Percentiles rank a stretch among this genome's conserved stretches.
phyloP scores from a whole-genome alignment of 2,888 invertebrate species.

The Cybosia mesomella region DNA sequence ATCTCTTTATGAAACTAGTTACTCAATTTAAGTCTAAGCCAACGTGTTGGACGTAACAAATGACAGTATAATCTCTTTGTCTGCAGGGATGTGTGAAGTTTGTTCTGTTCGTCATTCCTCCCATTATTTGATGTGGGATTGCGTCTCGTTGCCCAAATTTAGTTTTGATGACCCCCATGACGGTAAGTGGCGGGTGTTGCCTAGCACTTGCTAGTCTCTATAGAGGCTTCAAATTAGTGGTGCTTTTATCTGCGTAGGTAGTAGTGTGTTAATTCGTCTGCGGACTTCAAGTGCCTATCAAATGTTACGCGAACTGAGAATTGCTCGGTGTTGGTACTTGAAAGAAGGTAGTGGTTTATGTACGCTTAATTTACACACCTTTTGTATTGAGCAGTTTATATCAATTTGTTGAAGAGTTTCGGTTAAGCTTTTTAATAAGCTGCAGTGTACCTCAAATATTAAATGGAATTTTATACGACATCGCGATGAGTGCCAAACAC shows the following conservation, averaged over 20 bases:
- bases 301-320: no score
- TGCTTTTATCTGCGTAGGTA: slow-evolving; percentile 27
- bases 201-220: slow-evolving; percentile 56
- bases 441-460: background rate
- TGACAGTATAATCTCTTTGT: slow-evolving; percentile 53
- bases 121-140: slow-evolving; percentile 83
- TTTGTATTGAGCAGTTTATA: background rate
- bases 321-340: background rate
- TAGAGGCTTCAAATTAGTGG: slow-evolving; percentile 57
- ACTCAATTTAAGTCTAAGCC: background rate
- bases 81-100: slow-evolving; percentile 70
- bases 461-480: background rate
- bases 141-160: slow-evolving; percentile 72
- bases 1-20: background rate
- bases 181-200: slow-evolving; percentile 62
- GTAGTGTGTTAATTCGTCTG: slow-evolving; percentile 4
- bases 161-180: slow-evolving; percentile 76
- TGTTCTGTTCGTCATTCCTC: slow-evolving; percentile 76
- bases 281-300: background rate
- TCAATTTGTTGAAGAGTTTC: background rate
- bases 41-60: slow-evolving; percentile 15
- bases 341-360: background rate
- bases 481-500: background rate
- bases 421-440: background rate
- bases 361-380: background rate